Evolutionary conservation across 2,888 invertebrate species (phyloP).

Genomic region (Aethes cnicana): DNA sequence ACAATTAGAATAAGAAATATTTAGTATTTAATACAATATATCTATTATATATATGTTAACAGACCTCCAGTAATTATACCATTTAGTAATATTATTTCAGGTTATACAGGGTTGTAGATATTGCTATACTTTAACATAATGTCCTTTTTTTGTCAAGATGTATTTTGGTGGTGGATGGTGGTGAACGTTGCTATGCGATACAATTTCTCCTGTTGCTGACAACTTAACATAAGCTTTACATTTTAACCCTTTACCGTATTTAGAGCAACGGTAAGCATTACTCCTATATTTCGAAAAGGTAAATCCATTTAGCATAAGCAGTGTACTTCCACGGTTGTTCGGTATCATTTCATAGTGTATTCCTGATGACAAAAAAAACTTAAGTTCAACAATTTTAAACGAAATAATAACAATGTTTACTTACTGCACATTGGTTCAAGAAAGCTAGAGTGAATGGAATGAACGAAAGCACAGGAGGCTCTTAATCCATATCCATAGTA

Average conservation of each 20-base stretch:
- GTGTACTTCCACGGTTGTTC: constrained; percentile 3
- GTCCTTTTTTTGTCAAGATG: neutral
- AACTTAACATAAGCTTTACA: constrained; percentile 22
- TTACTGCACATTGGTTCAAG: no score
- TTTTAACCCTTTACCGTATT: neutral
- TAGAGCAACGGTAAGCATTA: constrained; percentile 12
- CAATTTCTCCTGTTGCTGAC: neutral
- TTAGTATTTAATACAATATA: no score
- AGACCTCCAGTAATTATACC: no score
- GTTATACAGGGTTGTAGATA: no score
- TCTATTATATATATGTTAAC: no score
- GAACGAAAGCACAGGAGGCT: no score
- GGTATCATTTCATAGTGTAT: constrained; percentile 15
- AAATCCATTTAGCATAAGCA: constrained; percentile 19
- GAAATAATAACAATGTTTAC: no score
- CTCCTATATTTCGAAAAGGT: constrained; percentile 17
- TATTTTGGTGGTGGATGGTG: constrained; percentile 27
- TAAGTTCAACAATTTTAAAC: no score
- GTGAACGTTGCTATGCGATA: constrained; percentile 2
- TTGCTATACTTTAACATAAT: constrained; percentile 20
- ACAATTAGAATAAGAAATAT: no score
- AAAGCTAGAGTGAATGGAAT: no score
- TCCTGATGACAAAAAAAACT: constrained; percentile 17
- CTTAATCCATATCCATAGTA: no score
- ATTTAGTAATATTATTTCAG: no score